These are phyloP conservation scores for Bubo blakistoni DNA, from an alignment of 2,113 vertebrate species.

Conservation along the genomic window DNA sequence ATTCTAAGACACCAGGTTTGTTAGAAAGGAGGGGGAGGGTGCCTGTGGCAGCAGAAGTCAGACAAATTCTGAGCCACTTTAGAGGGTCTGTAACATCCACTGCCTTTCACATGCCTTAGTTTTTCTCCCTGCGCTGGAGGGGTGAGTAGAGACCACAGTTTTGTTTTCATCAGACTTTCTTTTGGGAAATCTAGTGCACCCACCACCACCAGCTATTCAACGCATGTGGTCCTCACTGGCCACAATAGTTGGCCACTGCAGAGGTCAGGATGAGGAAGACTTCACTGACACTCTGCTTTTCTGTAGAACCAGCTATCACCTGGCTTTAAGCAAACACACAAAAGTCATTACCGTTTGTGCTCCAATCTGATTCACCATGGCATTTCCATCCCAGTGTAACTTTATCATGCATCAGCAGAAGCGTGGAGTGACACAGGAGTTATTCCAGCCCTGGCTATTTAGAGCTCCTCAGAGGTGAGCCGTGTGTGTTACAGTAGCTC, in stretches of 20 bases:
- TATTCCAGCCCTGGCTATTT: constrained; percentile 21
- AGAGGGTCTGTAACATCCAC: neutral
- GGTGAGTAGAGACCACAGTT: neutral
- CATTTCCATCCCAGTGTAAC: neutral
- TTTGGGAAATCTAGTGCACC: neutral
- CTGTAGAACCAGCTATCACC: neutral
- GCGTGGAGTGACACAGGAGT: neutral
- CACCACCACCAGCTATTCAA: neutral
- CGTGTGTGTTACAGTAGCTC: constrained; percentile 16
- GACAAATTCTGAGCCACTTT: neutral
- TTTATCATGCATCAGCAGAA: constrained; percentile 1
- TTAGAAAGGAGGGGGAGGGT: neutral
- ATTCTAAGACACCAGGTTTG: neutral
- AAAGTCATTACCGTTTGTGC: neutral
- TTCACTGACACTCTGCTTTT: neutral
- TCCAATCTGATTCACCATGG: neutral
- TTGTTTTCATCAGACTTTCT: neutral
- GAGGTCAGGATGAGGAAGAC: neutral
- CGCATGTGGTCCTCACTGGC: neutral
- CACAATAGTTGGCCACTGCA: neutral
- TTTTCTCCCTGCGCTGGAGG: neutral
- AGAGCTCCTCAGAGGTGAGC: neutral
- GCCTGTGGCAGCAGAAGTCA: neutral
- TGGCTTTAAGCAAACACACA: neutral
- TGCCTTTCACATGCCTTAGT: neutral